These are phyloP conservation scores for Catamblyrhynchus diadema DNA, from an alignment of 2,797 vertebrate species.

Conservation along the genomic window DNA sequence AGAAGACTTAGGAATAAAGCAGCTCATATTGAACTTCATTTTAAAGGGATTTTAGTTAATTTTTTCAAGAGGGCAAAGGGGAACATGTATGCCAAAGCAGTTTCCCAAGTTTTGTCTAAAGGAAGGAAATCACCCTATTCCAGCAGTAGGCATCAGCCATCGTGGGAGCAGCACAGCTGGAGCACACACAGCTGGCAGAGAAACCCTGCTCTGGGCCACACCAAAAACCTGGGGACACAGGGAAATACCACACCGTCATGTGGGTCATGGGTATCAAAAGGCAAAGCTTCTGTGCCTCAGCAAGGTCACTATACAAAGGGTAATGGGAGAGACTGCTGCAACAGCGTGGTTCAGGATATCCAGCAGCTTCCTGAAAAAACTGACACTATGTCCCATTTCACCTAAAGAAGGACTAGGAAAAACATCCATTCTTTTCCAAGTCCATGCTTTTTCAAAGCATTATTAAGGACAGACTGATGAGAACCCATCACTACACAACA, in stretches of 20 bases:
- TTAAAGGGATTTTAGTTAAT: slow-evolving; percentile 15
- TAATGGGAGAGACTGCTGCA: neutral
- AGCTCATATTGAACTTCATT: neutral
- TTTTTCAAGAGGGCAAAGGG: neutral
- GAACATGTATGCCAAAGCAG: neutral
- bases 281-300: neutral
- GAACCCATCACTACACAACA: neutral
- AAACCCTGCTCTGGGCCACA: neutral
- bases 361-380: neutral
- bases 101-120: neutral
- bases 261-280: neutral
- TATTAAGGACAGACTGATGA: neutral
- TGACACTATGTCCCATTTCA: neutral
- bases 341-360: accelerated
- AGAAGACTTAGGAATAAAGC: slow-evolving; percentile 9
- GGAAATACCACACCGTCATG: accelerated
- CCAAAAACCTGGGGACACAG: neutral
- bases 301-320: neutral
- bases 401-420: neutral
- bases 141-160: neutral
- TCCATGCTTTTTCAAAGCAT: neutral
- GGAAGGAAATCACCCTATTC: neutral
- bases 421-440: neutral
- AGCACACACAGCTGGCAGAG: neutral
- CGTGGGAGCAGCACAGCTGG: accelerated